Percentiles rank a stretch among this genome's conserved stretches.
These are phyloP conservation scores for Cardiocondyla obscurior DNA, from an alignment of 1,140 invertebrate genomes.

Conservation along the genomic window DNA sequence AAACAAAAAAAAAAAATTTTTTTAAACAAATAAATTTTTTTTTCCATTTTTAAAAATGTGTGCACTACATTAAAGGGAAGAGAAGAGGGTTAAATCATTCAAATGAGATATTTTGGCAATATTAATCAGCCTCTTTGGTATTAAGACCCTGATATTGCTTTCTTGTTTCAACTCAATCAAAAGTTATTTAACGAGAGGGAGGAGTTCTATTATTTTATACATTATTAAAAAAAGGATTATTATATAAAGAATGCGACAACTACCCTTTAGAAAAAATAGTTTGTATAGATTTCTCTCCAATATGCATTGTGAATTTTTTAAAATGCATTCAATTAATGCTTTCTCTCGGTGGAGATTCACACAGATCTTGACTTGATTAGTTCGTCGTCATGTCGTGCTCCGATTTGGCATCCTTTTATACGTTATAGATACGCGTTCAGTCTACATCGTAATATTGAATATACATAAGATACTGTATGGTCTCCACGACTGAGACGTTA, in stretches of 20 bases:
- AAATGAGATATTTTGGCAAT: slow-evolving; percentile 82
- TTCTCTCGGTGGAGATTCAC: slow-evolving; percentile 54
- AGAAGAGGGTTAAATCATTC: slow-evolving; percentile 67
- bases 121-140: slow-evolving; percentile 83
- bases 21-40: slow-evolving; percentile 69
- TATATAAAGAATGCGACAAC: slow-evolving; percentile 40
- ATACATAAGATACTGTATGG: slow-evolving; percentile 52
- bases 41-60: slow-evolving; percentile 57
- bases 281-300: slow-evolving; percentile 58
- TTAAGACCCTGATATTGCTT: slow-evolving; percentile 75
- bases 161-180: slow-evolving; percentile 55
- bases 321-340: slow-evolving; percentile 45
- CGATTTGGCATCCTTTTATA: slow-evolving; percentile 56
- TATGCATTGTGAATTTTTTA: slow-evolving; percentile 55
- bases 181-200: slow-evolving; percentile 37
- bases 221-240: slow-evolving; percentile 41
- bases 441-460: slow-evolving; percentile 61
- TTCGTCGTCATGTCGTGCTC: slow-evolving; percentile 43
- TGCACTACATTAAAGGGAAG: slow-evolving; percentile 55
- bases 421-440: slow-evolving; percentile 50
- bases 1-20: slow-evolving; percentile 59
- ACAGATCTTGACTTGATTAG: slow-evolving; percentile 5
- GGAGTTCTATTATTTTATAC: slow-evolving; percentile 40
- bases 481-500: slow-evolving; percentile 58
- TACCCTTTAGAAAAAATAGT: slow-evolving; percentile 55